Evolutionary conservation across 2,797 vertebrate species (phyloP), one percentile per base, ranked within the genome.

Genomic region (Morelia viridis): DNA sequence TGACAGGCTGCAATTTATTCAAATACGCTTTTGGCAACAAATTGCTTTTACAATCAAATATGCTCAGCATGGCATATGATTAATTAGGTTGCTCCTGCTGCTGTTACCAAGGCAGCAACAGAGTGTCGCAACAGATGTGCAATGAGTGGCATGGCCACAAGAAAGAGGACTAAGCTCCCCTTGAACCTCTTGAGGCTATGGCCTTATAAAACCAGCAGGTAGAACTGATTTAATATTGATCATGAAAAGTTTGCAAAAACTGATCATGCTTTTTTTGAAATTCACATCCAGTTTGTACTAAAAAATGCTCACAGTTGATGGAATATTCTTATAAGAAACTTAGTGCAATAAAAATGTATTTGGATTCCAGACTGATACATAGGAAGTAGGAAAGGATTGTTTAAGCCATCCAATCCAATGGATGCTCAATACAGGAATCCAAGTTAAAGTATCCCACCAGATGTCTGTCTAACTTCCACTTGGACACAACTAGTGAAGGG

Each of bases 1-100:
- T 64, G 92, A 86, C 90, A 91, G 31, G n/a, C 13, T 86, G 76
- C 87, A 89, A 89, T 89, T 89, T 91, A 91, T 89, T 89, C 64
- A 91, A 85, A 76, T 89, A 56, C 41, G 65, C 57, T 89, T 92
- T 92, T 85, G 56, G 80, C 15, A 91, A 86, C 35, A 76, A 91
- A 85, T 57, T 86, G 87, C 57, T 86, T 91, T 86, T 89, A 89
- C 83, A 93, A 41, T 85, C 31, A 31, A 84, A 87, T 80, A 80
- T 46, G 65, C 31, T 86, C 65, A 89, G 35, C 46, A 22, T 61
- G 57, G 87, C 31, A 80, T 91, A 64, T 89, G 58, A 87, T 87
- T 84, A 89, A 91, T 89, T 86, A 93, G 50, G 46, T 28, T 80
- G 92, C 24, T 88, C 61, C 13, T 62, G 35, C 26, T 89, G 58